phyloP scores from a whole-genome alignment of 2,113 vertebrate species.

The Bubalus kerabau region DNA sequence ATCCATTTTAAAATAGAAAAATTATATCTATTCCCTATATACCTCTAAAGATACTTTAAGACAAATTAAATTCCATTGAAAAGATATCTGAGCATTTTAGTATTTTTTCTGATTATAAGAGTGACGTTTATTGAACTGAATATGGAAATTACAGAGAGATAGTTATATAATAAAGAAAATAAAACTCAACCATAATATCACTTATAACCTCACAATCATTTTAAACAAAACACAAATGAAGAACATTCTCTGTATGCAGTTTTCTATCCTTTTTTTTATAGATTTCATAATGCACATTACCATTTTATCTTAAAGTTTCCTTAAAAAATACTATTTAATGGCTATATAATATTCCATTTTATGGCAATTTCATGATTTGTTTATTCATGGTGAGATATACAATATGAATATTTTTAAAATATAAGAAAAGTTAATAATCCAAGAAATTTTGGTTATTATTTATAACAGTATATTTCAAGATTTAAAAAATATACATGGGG shows the following conservation, averaged over 20 bases:
- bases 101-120: not conserved
- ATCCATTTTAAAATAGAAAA: constrained; percentile 8
- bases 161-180: not conserved
- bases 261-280: not conserved
- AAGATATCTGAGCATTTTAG: not conserved
- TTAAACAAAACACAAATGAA: not conserved
- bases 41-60: not conserved
- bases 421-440: not conserved
- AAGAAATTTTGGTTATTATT: not conserved
- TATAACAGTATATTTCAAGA: not conserved
- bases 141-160: not conserved
- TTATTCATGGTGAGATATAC: not conserved
- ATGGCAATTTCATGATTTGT: not conserved
- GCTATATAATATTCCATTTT: not conserved
- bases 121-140: not conserved
- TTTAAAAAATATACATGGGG: not conserved
- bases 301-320: not conserved
- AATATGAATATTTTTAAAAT: not conserved
- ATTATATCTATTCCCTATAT: not conserved
- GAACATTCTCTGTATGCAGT: not conserved
- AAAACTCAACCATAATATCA: not conserved
- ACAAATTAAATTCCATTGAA: not conserved
- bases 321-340: not conserved
- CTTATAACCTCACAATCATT: not conserved
- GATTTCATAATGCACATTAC: not conserved